Evolutionary conservation across 2,113 vertebrate species (phyloP).

Genomic region (Pelmatolapia mariae): DNA sequence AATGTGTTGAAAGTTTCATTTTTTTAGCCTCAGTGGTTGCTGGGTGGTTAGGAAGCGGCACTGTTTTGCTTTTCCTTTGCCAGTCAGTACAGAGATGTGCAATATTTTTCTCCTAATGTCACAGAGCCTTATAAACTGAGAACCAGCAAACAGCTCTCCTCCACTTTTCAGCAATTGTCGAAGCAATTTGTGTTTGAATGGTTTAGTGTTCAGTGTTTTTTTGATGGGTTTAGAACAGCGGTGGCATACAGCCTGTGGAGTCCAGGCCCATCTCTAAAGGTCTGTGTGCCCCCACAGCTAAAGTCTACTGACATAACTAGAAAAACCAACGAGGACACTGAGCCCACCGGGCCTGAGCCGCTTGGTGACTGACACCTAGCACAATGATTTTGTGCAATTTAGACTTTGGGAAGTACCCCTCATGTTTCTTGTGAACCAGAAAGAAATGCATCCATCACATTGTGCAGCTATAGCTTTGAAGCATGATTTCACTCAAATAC

Average conservation of each 20-base stretch:
- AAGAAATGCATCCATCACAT: background rate
- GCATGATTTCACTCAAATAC: background rate
- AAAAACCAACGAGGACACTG: accelerated
- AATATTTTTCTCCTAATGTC: background rate
- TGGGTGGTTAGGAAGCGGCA: accelerated
- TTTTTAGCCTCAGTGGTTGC: background rate
- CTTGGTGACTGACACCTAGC: background rate
- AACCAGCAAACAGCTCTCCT: background rate
- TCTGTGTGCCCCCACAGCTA: background rate
- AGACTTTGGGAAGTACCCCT: background rate
- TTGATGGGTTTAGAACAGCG: background rate
- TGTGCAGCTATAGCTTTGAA: background rate
- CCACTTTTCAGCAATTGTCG: background rate
- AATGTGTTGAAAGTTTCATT: background rate
- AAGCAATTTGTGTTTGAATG: background rate
- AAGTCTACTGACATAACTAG: too few species aligned
- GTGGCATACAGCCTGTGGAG: background rate
- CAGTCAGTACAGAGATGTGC: accelerated
- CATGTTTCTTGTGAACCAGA: background rate
- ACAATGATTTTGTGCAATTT: background rate
- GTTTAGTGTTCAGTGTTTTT: background rate
- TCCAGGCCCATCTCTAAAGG: background rate
- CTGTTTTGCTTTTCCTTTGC: background rate
- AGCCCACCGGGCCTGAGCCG: background rate
- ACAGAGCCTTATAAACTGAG: background rate